phyloP scores from a whole-genome alignment of 2,797 vertebrate genomes.

The Mormyrus proboscirostris region DNA sequence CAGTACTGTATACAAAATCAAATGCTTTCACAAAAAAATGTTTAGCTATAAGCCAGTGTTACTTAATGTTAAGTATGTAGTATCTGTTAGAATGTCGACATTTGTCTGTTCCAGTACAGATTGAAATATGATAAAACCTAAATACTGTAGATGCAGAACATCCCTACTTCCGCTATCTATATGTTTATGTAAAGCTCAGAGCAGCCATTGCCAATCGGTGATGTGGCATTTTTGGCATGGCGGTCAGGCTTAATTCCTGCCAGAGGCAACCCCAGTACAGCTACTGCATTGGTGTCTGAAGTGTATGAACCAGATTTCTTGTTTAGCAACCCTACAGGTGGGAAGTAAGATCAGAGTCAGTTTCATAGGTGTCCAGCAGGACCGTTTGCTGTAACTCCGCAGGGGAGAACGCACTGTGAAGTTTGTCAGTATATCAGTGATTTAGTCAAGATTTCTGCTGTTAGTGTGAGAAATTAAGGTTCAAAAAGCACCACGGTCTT shows the following conservation, averaged over 20 bases:
- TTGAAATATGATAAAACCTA: background rate
- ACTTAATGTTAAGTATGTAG: background rate
- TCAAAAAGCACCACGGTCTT: background rate
- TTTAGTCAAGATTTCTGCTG: background rate
- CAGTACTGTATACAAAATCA: background rate
- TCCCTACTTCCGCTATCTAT: background rate
- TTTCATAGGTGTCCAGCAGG: background rate
- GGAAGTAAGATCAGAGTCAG: constrained; percentile 16
- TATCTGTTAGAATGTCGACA: background rate
- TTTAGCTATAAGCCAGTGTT: background rate
- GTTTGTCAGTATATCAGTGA: background rate
- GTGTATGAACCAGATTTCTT: background rate
- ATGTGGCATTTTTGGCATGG: background rate
- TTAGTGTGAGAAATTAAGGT: background rate
- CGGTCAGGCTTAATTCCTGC: background rate
- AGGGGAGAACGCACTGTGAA: background rate
- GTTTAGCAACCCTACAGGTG: constrained; percentile 5
- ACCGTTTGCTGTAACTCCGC: background rate
- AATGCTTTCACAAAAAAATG: background rate
- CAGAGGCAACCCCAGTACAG: background rate
- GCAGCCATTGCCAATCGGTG: background rate
- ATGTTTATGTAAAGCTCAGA: background rate
- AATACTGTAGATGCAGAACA: background rate
- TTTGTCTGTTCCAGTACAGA: background rate
- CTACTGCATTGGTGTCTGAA: background rate